Base-by-base conservation (phyloP, 2,113 vertebrate species). In the Cyphomyrus discorhynchus region DNA sequence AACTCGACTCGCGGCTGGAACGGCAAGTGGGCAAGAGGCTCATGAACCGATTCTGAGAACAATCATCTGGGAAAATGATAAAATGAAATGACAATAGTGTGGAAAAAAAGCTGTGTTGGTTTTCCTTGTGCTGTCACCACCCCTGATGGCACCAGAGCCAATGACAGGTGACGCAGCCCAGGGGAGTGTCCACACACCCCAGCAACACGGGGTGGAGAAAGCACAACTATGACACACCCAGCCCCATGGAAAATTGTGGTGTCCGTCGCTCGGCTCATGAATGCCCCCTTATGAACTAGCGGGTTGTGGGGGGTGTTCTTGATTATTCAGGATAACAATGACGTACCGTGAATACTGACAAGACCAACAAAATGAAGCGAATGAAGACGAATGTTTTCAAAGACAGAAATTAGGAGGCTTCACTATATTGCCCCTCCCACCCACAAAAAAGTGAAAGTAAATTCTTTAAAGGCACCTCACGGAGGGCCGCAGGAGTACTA, bases 401-500 rank as follows among this genome's bases (percentile, higher is more conserved):
- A 97, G 96, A 91, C 89, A 94, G 92, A 93, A 89, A 91, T 89
- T 91, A 82, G 11, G 86, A 13, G 89, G 91, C 93, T 95, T 95
- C 92, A 94, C 92, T 93, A 66, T 56, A 89, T 93, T 92, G 94
- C 93, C 92, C 94, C 94, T 93, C 94, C 90, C 95, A 45, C 93
- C 95, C 94, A 94, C 92, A 86, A 87, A 80, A 49, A 90, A 94
- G 91, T 92, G 94, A 93, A 93, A 95, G 94, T 89, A 92, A 93
- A 94, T 94, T 96, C 97, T 97, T 96, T 93, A 94, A 97, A 97
- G 97, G 97, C 95, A 95, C 95, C 96, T 97, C 97, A 97, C 97
- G 97, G 98, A 97, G 97, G 97, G 97, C 98, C 97, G 97, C 96
- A 94, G 96, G 97, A 97, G 97, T 96, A 95, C 97, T 96, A 97